Percentiles rank a stretch among this genome's conserved stretches.
Evolutionary conservation across 2,888 invertebrate species (phyloP).

Genomic region (Agrotis clavis): DNA sequence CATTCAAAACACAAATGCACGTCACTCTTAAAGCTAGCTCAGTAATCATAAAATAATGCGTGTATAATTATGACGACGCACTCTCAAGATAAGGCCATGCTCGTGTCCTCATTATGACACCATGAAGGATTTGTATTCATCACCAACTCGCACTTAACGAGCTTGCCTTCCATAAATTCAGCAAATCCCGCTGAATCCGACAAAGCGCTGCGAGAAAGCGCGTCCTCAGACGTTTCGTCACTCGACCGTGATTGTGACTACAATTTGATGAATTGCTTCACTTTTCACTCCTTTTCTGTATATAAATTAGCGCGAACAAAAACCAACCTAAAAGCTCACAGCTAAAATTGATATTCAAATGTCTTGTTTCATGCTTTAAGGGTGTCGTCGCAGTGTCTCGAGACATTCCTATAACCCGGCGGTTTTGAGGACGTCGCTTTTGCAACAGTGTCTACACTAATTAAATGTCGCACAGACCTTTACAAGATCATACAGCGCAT

Average conservation of each 20-base stretch:
- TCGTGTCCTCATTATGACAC: conserved; percentile 54
- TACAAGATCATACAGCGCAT: conserved; percentile 56
- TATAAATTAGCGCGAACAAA: conserved; percentile 39
- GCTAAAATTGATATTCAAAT: conserved; percentile 15
- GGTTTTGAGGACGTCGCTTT: conserved; percentile 70
- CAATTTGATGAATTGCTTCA: conserved; percentile 84
- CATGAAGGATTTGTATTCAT: conserved; percentile 72
- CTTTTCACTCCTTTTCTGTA: conserved; percentile 73
- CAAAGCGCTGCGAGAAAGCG: conserved; percentile 72
- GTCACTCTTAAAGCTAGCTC: conserved; percentile 5
- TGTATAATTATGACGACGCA: conserved; percentile 43
- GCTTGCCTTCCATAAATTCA: conserved; percentile 78
- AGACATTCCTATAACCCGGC: conserved; percentile 65
- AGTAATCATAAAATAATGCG: conserved; percentile 40
- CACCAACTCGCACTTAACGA: conserved; percentile 74
- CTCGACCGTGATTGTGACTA: conserved; percentile 83
- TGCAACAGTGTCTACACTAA: conserved; percentile 72
- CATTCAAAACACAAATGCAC: not conserved
- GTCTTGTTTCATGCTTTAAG: conserved; percentile 21
- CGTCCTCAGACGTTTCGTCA: conserved; percentile 77
- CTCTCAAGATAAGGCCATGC: conserved; percentile 43
- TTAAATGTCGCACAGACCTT: conserved; percentile 69
- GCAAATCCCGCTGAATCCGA: conserved; percentile 76
- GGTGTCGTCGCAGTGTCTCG: conserved; percentile 40
- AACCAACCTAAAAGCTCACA: conserved; percentile 29